Evolutionary conservation across 2,113 vertebrate species (phyloP).

Genomic region (Forbesichthys agassizii): DNA sequence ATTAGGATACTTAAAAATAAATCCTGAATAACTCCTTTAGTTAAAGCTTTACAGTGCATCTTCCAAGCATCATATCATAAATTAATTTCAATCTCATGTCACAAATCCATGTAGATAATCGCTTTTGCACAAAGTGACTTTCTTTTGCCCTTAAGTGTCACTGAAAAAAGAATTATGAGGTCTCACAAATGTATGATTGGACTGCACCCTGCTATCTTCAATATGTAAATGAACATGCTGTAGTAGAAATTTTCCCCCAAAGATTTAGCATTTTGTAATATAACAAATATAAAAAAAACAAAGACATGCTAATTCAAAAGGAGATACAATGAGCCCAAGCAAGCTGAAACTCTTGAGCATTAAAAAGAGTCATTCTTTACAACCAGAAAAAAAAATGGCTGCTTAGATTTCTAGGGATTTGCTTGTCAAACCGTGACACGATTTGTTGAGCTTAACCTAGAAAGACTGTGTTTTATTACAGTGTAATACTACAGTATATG

Average conservation of each 20-base stretch:
- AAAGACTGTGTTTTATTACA: constrained; percentile 57
- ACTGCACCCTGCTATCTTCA: constrained; percentile 1
- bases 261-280: neutral
- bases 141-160: constrained; percentile 57
- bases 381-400: constrained; percentile 16
- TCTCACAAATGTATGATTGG: neutral
- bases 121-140: constrained; percentile 57
- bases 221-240: neutral
- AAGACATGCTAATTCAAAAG: neutral
- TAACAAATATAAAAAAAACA: neutral
- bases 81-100: constrained; percentile 71
- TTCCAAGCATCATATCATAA: constrained; percentile 50
- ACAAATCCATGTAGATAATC: constrained; percentile 73
- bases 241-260: neutral
- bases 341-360: neutral
- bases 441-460: constrained; percentile 67
- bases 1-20: constrained; percentile 61
- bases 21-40: constrained; percentile 55
- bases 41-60: constrained; percentile 57
- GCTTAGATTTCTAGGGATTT: constrained; percentile 53
- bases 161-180: constrained; percentile 37
- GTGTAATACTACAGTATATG: constrained; percentile 34
- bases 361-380: constrained; percentile 20
- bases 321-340: neutral
- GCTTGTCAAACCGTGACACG: constrained; percentile 55